Percentiles rank a stretch among this genome's conserved stretches.
These are phyloP conservation scores for Gymnothorax javanicus DNA, from an alignment of 2,797 vertebrate species.

Conservation along the genomic window DNA sequence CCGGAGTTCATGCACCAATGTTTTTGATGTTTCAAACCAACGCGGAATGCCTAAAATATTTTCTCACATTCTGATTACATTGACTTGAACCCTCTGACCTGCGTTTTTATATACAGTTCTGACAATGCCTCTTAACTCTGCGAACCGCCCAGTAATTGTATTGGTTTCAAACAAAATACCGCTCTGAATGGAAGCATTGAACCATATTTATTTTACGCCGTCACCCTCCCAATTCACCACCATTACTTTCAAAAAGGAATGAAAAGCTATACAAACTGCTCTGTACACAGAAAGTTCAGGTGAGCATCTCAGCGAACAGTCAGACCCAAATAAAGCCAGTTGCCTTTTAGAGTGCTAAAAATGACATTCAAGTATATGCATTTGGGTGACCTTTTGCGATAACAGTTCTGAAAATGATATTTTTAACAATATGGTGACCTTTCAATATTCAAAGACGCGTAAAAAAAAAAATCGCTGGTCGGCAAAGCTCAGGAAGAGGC, in stretches of 20 bases:
- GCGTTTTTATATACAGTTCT: not conserved
- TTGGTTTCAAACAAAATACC: not conserved
- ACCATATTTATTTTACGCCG: slow-evolving; percentile 3
- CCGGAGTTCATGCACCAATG: not conserved
- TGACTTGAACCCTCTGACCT: not conserved
- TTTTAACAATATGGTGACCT: slow-evolving; percentile 28
- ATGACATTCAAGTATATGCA: not conserved
- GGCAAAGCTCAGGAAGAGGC: not conserved
- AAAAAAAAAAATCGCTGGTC: not conserved
- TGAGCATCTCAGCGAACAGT: slow-evolving; percentile 14
- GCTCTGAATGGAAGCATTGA: not conserved
- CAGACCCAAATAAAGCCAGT: not conserved
- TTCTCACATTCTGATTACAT: not conserved
- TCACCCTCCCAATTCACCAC: not conserved
- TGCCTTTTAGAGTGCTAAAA: slow-evolving; percentile 6
- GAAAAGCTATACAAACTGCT: not conserved
- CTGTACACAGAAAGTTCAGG: slow-evolving; percentile 7
- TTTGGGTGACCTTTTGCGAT: slow-evolving; percentile 21
- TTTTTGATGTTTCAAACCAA: not conserved
- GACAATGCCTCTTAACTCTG: not conserved
- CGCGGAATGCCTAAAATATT: too few species aligned
- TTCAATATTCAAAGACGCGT: slow-evolving; percentile 20
- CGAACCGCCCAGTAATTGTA: not conserved
- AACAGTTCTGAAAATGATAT: slow-evolving; percentile 23
- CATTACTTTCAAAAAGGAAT: not conserved